phyloP scores from a whole-genome alignment of 2,888 invertebrate species.

The Platypus cylindrus region DNA sequence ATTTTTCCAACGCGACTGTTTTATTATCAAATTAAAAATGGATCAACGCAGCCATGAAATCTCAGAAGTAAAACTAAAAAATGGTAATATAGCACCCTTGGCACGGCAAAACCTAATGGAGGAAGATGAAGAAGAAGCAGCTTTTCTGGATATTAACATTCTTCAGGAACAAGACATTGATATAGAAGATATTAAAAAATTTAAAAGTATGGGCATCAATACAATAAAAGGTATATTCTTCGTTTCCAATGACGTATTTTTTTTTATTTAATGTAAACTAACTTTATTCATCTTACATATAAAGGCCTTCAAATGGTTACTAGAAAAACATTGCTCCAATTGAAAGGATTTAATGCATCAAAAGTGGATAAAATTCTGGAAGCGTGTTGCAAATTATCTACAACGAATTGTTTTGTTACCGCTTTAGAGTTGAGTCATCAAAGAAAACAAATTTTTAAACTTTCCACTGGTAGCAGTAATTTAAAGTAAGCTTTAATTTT shows the following conservation, averaged over 20 bases:
- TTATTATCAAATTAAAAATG: too few relatives aligned
- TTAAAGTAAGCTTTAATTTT: conserved; percentile 49
- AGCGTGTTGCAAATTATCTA: conserved; percentile 51
- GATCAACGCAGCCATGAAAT: too few relatives aligned
- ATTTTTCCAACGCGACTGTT: too few relatives aligned
- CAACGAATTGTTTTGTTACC: conserved; percentile 54
- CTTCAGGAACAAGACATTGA: conserved; percentile 49
- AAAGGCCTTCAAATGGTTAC: conserved; percentile 66
- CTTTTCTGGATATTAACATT: conserved; percentile 64
- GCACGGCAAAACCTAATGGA: too few relatives aligned
- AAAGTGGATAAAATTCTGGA: conserved; percentile 73
- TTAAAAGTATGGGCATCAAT: conserved; percentile 64
- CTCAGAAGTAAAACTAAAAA: too few relatives aligned
- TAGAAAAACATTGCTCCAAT: conserved; percentile 53
- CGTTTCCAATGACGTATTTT: too few relatives aligned
- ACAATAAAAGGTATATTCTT: conserved; percentile 62
- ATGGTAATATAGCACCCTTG: too few relatives aligned
- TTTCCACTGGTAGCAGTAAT: conserved; percentile 53
- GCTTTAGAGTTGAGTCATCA: conserved; percentile 61
- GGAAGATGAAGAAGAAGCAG: conserved; percentile 53
- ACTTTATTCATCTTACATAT: too few relatives aligned
- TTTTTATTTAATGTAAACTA: too few relatives aligned
- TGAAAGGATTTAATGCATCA: conserved; percentile 54
- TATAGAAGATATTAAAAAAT: conserved; percentile 62
- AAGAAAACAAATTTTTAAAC: conserved; percentile 58